Percentiles rank a stretch among this genome's conserved stretches.
Conservation (phyloP, 2,797 vertebrate genomes). For the Sebastes baramenuke region DNA sequence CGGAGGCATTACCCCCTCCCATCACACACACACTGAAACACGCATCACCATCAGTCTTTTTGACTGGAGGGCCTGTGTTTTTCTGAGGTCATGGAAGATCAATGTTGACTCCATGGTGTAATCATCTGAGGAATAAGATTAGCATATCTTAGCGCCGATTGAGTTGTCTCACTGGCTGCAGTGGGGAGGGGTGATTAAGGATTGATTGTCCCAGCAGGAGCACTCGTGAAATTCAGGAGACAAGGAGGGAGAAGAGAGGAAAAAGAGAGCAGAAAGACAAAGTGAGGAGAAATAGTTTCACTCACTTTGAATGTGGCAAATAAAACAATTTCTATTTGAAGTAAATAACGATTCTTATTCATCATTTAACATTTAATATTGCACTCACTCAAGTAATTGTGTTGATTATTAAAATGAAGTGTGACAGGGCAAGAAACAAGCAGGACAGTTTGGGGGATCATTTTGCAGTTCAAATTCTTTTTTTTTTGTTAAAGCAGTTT, state of each 20-base stretch:
- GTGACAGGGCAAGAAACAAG: not conserved
- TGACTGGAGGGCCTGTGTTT: slow-evolving; percentile 73
- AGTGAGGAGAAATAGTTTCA: slow-evolving; percentile 12
- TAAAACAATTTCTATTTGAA: not conserved
- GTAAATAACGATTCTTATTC: not conserved
- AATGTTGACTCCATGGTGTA: slow-evolving; percentile 81
- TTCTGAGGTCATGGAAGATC: slow-evolving; percentile 83
- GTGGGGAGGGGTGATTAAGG: slow-evolving; percentile 75
- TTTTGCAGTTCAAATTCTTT: not conserved
- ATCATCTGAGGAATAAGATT: slow-evolving; percentile 84
- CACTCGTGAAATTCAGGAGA: slow-evolving; percentile 55
- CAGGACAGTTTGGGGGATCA: not conserved
- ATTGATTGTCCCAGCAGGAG: slow-evolving; percentile 79
- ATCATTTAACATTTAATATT: not conserved
- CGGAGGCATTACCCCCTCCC: slow-evolving; percentile 12
- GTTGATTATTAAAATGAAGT: not conserved
- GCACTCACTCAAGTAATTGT: not conserved
- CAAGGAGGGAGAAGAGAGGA: slow-evolving; percentile 30
- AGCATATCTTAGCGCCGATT: slow-evolving; percentile 83
- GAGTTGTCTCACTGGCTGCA: slow-evolving; percentile 77
- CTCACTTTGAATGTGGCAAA: not conserved
- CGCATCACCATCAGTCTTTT: slow-evolving; percentile 64
- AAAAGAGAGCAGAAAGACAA: slow-evolving; percentile 31
- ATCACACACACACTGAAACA: slow-evolving; percentile 5
- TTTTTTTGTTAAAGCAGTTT: not conserved